Base-by-base conservation (phyloP, 2,113 vertebrate genomes). In the Eptesicus fuscus region DNA sequence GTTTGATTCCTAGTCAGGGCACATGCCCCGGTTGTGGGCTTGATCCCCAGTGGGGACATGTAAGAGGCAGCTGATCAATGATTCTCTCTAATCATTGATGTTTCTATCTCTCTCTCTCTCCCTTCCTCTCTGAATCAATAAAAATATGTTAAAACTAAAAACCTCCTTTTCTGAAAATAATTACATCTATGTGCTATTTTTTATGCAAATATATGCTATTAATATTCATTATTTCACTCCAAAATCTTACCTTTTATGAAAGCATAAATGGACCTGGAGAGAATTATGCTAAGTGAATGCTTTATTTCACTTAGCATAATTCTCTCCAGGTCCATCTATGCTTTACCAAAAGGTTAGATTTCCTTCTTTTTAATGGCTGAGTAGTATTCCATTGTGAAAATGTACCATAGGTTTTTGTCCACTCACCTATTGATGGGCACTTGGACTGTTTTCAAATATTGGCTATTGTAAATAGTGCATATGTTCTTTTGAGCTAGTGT, bases 141-240 rank as follows among this genome's bases (percentile, higher is more conserved):
- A 59, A 59, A 59, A 61, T 61, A 61, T 61, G 28, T 61, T 61
- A 28, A 28, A 61, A 61, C 23, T 28, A 61, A 61, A 61, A 59
- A 25, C 9, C 9, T 61, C n/a, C 69, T 94, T 82, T 91, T 86
- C 42, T 87, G 20, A 87, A 95, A 92, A 87, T 59, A 83, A 95
- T 95, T 91, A 78, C 37, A 83, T 37, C 13, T 74, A 32, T 76
- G 25, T 93, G 49, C 37, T 84, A 65, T 18, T 93, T 85, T 82
- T 91, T 40, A 35, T 74, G 30, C 40, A 69, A 94, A 91, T 91
- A 47, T 59, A 63, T 63, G 25, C 63, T 88, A 30, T 86, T 93
- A 87, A 93, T 93, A 91, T 53, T 42, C 28, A 65, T 93, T 91
- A 71, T 76, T 35, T 87, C 30, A 95, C 30, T 11, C 28, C 61